Conservation (phyloP, 2,113 vertebrate species). For the Leptobrachium leishanense region DNA sequence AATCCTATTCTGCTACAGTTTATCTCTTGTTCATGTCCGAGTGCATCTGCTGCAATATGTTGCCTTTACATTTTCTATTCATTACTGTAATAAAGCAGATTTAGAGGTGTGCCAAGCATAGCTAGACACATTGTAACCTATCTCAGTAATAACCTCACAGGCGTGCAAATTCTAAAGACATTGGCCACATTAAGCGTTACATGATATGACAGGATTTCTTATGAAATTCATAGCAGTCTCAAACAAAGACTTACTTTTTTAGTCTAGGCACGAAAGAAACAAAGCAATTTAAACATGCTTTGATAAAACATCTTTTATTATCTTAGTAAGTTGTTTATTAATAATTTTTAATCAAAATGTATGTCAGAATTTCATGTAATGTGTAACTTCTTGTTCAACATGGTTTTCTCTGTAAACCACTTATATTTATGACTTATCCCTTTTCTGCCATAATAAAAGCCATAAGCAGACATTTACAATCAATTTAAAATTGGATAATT, state of each 20-base stretch:
- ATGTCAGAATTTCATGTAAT: too few relatives aligned
- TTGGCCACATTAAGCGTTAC: background rate
- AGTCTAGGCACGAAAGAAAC: background rate
- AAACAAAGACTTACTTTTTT: background rate
- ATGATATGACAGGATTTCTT: background rate
- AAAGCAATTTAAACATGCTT: too few relatives aligned
- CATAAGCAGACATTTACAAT: too few relatives aligned
- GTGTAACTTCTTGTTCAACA: too few relatives aligned
- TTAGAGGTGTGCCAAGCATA: background rate
- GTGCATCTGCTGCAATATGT: background rate
- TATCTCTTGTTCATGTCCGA: background rate
- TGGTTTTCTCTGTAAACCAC: too few relatives aligned
- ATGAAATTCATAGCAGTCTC: background rate
- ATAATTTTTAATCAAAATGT: too few relatives aligned
- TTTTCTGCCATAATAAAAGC: too few relatives aligned
- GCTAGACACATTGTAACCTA: background rate
- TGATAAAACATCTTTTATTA: too few relatives aligned
- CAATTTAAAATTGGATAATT: too few relatives aligned
- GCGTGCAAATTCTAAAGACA: background rate
- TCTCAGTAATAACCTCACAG: background rate
- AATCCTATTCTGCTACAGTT: too few relatives aligned
- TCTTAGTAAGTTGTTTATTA: too few relatives aligned
- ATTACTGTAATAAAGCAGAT: background rate
- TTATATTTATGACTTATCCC: too few relatives aligned
- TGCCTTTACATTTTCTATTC: background rate